These are phyloP conservation scores for Brenthis hecate DNA, from an alignment of 2,888 invertebrate genomes.

Conservation along the genomic window DNA sequence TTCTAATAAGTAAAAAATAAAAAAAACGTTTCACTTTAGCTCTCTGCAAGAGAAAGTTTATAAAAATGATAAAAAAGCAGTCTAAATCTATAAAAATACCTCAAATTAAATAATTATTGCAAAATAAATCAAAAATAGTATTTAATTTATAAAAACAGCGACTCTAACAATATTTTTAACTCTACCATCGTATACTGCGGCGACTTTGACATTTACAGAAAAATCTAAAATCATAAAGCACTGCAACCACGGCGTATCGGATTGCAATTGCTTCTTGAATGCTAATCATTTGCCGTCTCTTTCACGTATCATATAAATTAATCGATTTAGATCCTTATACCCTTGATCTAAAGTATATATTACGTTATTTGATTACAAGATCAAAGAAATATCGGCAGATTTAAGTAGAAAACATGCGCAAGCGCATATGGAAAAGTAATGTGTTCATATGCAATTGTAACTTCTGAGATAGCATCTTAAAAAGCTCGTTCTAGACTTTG, in stretches of 20 bases:
- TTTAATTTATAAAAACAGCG: background rate
- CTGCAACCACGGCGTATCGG: constrained; percentile 62
- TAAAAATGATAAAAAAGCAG: no score
- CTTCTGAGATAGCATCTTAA: constrained; percentile 12
- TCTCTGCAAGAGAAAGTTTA: no score
- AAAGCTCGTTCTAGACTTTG: constrained; percentile 4
- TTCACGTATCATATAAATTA: constrained; percentile 36
- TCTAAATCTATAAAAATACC: no score
- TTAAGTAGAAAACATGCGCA: constrained; percentile 19
- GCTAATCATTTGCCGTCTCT: constrained; percentile 59
- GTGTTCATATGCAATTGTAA: constrained; percentile 2
- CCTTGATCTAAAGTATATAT: constrained; percentile 5
- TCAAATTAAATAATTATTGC: no score
- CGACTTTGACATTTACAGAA: constrained; percentile 78
- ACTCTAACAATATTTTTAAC: constrained; percentile 29
- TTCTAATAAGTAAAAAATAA: no score
- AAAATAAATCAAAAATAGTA: background rate
- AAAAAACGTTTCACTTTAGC: no score
- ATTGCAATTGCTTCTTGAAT: constrained; percentile 75
- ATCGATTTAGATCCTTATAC: constrained; percentile 27
- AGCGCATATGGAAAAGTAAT: constrained; percentile 10
- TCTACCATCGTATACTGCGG: constrained; percentile 59
- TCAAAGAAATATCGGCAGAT: constrained; percentile 35
- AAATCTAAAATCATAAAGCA: constrained; percentile 80
- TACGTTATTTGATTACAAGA: background rate